Base-by-base conservation (phyloP, 2,797 vertebrate species). In the Urosaurus nigricauda region DNA sequence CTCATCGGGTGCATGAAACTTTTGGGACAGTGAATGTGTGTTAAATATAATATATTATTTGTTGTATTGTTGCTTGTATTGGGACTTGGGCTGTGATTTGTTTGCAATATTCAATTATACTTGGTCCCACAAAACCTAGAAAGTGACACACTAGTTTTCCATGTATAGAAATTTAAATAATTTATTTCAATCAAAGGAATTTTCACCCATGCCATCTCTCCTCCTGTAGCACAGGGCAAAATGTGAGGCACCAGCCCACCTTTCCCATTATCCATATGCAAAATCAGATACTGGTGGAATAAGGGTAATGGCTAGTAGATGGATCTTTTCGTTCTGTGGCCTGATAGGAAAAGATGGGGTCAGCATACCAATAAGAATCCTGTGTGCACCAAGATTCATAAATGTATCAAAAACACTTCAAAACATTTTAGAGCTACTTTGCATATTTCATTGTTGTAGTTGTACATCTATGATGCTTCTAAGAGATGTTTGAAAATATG, bases 201-300 rank as follows among this genome's bases (percentile, higher is more conserved):
- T 86, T 91, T 91, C 68, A 80, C 17, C 79, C 43, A 84, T 78
- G 47, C 8, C 37, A 68, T 74, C 13, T 21, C 19, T 12, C 26
- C 13, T 21, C 26, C 24, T 2, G 3, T 16, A 79, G 35, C 7
- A 47, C 29, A 47, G 29, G 43, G 63, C 63, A 70, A n/a, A 3
- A 17, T 13, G 40, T 65, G 12, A n/a, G 60, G 14, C 19, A 43
- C 40, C 43, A 19, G 37, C 8, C 19, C 24, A 47, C 0, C 32
- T 17, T 14, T 29, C 1, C n/a, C 35, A 6, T n/a, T 17, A n/a
- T n/a, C 1, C 9, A 17, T 35, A 24, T 65, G 24, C 77, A 87
- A n/a, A 32, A 21, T 83, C 21, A 71, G 51, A 60, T 21, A 13
- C 40, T 43, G 5, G 53, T n/a, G 47, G 5, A 11, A 43, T 13